Conservation (phyloP, 2,888 invertebrate genomes). For the Cryptocheilus praepositus region DNA sequence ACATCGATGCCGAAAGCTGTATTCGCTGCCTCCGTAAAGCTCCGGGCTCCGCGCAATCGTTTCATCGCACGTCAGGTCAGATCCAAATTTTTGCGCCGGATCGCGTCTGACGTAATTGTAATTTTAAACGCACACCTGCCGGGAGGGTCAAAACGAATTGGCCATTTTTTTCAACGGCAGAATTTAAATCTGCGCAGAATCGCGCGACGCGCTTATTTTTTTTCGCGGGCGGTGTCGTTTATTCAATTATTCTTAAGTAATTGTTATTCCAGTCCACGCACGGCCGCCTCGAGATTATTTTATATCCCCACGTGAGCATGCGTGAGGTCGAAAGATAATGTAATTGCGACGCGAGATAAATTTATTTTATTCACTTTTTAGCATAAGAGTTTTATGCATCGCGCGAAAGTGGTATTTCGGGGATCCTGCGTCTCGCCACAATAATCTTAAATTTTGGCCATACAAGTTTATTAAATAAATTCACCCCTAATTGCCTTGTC, state of each 20-base stretch:
- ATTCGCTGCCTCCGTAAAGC: background rate
- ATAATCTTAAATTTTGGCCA: slow-evolving; percentile 39
- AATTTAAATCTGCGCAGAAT: too few relatives aligned
- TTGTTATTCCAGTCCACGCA: slow-evolving; percentile 26
- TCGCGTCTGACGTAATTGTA: too few relatives aligned
- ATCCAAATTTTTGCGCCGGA: too few relatives aligned
- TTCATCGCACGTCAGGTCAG: too few relatives aligned
- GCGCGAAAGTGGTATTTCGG: slow-evolving; percentile 31
- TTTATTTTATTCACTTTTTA: slow-evolving; percentile 18
- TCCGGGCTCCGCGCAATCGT: too few relatives aligned
- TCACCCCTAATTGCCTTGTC: slow-evolving; percentile 36
- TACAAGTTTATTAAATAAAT: slow-evolving; percentile 37
- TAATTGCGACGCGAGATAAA: slow-evolving; percentile 27
- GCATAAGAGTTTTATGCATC: slow-evolving; percentile 16
- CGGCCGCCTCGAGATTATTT: slow-evolving; percentile 25
- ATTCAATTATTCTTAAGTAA: slow-evolving; percentile 1
- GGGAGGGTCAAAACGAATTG: too few relatives aligned
- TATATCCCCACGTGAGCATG: slow-evolving; percentile 37
- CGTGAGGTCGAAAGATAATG: slow-evolving; percentile 24
- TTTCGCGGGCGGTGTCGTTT: too few relatives aligned
- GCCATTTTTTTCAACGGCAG: too few relatives aligned
- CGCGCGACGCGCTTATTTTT: too few relatives aligned
- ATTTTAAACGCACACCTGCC: too few relatives aligned
- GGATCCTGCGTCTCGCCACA: slow-evolving; percentile 19
- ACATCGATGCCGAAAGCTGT: background rate